Evolutionary conservation across 2,888 invertebrate species (phyloP), one percentile per base, ranked within the genome.

Genomic region (Orthosia cruda): DNA sequence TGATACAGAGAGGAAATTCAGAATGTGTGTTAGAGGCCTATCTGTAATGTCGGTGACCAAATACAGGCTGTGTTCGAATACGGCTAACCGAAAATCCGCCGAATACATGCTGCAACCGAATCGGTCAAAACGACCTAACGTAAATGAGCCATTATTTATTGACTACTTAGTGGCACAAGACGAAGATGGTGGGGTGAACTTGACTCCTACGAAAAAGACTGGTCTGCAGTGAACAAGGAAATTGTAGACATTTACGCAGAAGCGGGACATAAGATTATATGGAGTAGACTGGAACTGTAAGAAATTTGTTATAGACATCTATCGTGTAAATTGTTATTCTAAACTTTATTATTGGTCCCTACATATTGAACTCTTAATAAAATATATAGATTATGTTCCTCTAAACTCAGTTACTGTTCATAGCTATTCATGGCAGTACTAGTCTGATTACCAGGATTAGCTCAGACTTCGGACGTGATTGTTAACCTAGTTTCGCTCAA

Each of bases 401-500:
- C 47, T 49, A 57, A 79, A 70, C 26, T 57, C 26, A n/a, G 55
- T 23, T 13, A 57, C 15, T 16, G 47, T 54, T 81, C n/a, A 49
- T 15, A 54, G 26, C 61, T 58, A 45, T 66, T 67, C 63, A 47
- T 55, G 78, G 23, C 71, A 12, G 18, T 65, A 59, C 74, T 59
- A 57, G 50, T 52, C 54, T 55, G 71, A 83, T 83, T 64, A 77
- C 45, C 45, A 52, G 40, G 59, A 67, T 77, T 71, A 83, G 58
- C 45, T 52, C 47, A 61, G 40, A 71, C 55, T 55, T 71, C 45
- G 55, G 63, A 71, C 63, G 63, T 58, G 70, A 82, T 62, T 72
- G 57, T 66, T 81, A 77, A 84, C 71, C 77, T 71, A 84, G 77
- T 73, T 83, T 71, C 55, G 16, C 67, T 58, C 13, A 23, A 66